phyloP scores from a whole-genome alignment of 2,113 vertebrate species.

The Corythoichthys haematopterus region DNA sequence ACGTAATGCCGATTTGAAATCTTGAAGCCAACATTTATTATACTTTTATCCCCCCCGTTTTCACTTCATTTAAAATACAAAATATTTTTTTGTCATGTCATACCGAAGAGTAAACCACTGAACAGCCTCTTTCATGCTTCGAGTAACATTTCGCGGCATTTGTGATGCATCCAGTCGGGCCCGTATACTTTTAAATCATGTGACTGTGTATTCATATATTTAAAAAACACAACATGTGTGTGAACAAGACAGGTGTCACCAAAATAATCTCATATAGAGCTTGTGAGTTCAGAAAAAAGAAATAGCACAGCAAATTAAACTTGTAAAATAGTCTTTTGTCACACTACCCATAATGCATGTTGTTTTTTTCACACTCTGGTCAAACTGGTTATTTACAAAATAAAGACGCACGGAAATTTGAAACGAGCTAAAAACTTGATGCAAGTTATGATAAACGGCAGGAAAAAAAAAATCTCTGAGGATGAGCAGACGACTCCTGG shows the following conservation, averaged over 20 bases:
- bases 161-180: constrained; percentile 17
- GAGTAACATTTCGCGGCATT: background rate
- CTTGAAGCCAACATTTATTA: constrained; percentile 93
- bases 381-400: constrained; percentile 86
- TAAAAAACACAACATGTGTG: constrained; percentile 57
- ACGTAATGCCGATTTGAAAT: constrained; percentile 50
- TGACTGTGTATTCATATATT: constrained; percentile 23
- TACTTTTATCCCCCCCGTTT: constrained; percentile 29
- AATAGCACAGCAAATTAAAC: constrained; percentile 78
- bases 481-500: constrained; percentile 16
- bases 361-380: constrained; percentile 27
- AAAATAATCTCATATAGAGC: constrained; percentile 51
- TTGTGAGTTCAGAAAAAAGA: constrained; percentile 39
- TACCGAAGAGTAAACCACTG: constrained; percentile 79
- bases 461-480: constrained; percentile 18
- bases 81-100: constrained; percentile 77
- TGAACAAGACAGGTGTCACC: constrained; percentile 53
- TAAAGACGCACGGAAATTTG: constrained; percentile 83
- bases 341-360: constrained; percentile 28
- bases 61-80: constrained; percentile 82
- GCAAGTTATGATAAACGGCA: constrained; percentile 95
- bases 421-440: constrained; percentile 98
- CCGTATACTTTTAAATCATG: constrained; percentile 28
- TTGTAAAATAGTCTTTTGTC: constrained; percentile 59
- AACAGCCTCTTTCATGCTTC: constrained; percentile 80